These are phyloP conservation scores for Protonemura montana DNA, from an alignment of 2,888 invertebrate genomes.

Conservation along the genomic window DNA sequence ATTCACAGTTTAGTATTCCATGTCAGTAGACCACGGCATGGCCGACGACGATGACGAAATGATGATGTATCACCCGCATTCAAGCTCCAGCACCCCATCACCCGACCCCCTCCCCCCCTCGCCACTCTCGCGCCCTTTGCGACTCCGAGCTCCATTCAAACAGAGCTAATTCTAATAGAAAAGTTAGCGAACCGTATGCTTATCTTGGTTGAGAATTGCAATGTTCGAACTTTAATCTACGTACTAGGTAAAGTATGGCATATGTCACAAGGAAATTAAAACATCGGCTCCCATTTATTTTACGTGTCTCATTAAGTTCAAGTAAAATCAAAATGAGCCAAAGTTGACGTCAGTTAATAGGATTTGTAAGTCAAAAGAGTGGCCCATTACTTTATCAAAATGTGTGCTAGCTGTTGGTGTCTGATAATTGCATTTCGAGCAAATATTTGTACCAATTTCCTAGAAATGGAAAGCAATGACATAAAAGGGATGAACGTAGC, in stretches of 20 bases:
- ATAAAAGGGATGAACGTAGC: background rate
- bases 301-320: background rate
- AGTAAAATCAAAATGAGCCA: background rate
- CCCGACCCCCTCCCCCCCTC: background rate
- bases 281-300: conserved; percentile 19
- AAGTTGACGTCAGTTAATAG: background rate
- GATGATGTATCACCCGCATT: conserved; percentile 14
- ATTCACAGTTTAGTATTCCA: background rate
- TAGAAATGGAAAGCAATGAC: background rate
- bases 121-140: background rate
- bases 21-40: background rate
- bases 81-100: background rate
- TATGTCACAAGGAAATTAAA: conserved; percentile 20
- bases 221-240: conserved; percentile 9
- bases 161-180: conserved; percentile 24
- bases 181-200: conserved; percentile 10
- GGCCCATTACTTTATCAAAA: background rate
- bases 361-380: background rate
- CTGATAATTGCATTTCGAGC: background rate
- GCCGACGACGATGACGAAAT: conserved; percentile 22
- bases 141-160: background rate
- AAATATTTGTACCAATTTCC: background rate
- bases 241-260: conserved; percentile 18
- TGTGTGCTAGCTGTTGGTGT: background rate
- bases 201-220: background rate